phyloP scores from a whole-genome alignment of 1,140 invertebrate genomes.

The Telenomus remus region DNA sequence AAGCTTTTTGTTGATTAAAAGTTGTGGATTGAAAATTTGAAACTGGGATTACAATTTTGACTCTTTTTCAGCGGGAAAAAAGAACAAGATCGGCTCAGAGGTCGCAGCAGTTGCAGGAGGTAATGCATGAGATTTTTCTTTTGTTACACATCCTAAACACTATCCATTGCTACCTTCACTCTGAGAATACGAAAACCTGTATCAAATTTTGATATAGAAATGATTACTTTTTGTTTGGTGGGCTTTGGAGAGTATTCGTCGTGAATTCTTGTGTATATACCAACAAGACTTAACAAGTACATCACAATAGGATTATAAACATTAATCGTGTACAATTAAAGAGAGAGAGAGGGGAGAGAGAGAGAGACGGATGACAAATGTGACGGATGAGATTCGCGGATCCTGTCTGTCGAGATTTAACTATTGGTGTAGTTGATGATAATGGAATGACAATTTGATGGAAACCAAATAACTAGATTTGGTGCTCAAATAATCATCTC shows the following conservation, averaged over 20 bases:
- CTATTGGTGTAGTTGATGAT: too few species aligned
- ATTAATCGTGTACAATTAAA: constrained; percentile 10
- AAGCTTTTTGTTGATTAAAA: constrained; percentile 49
- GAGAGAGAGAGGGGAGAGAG: background rate
- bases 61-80: constrained; percentile 70
- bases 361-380: too few species aligned
- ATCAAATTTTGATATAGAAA: constrained; percentile 34
- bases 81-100: constrained; percentile 77
- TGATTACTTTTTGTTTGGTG: constrained; percentile 34
- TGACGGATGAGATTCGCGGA: too few species aligned
- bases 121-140: constrained; percentile 78
- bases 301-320: constrained; percentile 26
- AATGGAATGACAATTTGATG: background rate
- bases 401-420: too few species aligned
- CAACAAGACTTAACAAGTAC: constrained; percentile 11
- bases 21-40: background rate
- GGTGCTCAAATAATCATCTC: background rate
- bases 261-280: constrained; percentile 23
- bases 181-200: constrained; percentile 24
- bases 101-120: constrained; percentile 78
- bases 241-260: constrained; percentile 32
- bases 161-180: constrained; percentile 48
- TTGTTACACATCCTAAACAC: constrained; percentile 53
- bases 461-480: background rate
- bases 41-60: background rate